phyloP scores from a whole-genome alignment of 2,113 vertebrate species.

The Periophthalmus modestus region DNA sequence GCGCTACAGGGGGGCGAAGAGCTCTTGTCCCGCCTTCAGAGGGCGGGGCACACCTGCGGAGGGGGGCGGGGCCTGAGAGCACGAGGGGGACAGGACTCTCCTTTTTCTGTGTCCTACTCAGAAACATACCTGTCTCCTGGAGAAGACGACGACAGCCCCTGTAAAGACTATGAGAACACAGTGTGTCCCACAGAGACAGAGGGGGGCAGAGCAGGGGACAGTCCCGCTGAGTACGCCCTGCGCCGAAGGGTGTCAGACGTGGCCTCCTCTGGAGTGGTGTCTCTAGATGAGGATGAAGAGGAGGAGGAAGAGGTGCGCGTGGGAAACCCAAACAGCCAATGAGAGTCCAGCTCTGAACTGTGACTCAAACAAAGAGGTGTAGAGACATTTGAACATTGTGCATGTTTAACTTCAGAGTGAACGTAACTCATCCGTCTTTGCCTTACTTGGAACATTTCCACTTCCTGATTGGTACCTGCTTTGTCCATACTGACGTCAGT shows the following conservation, averaged over 20 bases:
- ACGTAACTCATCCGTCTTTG: conserved; percentile 57
- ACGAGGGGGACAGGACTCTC: conserved; percentile 79
- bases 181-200: conserved; percentile 63
- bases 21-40: conserved; percentile 83
- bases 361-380: conserved; percentile 16
- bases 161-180: conserved; percentile 84
- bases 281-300: conserved; percentile 90
- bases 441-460: conserved; percentile 62
- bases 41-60: conserved; percentile 75
- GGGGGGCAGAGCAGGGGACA: conserved; percentile 32
- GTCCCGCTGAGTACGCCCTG: conserved; percentile 63
- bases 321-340: conserved; percentile 63
- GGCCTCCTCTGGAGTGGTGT: conserved; percentile 91
- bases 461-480: conserved; percentile 26
- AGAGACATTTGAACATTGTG: conserved; percentile 15
- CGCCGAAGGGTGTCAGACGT: conserved; percentile 88
- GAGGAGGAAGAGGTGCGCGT: conserved; percentile 74
- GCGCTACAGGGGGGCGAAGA: conserved; percentile 83
- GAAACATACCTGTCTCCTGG: conserved; percentile 88
- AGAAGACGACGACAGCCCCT: conserved; percentile 85
- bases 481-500: conserved; percentile 24
- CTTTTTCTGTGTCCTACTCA: conserved; percentile 85
- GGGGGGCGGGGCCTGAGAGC: conserved; percentile 77
- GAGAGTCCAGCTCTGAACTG: conserved; percentile 43
- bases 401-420: conserved; percentile 40